These are phyloP conservation scores for Laticauda colubrina DNA, from an alignment of 2,113 vertebrate genomes.

Conservation along the genomic window DNA sequence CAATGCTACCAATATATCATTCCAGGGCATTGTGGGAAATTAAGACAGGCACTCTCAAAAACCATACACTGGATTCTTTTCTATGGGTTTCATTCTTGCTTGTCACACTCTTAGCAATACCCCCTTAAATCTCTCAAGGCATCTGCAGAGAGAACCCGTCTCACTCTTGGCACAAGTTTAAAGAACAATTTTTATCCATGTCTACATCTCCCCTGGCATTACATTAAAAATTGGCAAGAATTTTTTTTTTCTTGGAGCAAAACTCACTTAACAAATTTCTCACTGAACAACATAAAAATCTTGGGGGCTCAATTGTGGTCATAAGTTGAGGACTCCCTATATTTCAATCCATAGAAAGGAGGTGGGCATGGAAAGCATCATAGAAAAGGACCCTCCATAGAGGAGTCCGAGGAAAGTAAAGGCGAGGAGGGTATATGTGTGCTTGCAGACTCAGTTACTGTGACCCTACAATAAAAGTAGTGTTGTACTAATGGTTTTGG, in stretches of 20 bases:
- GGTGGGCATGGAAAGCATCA: not conserved
- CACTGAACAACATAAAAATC: not conserved
- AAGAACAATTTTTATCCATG: not conserved
- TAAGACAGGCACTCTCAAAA: not conserved
- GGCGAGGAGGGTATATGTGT: not conserved
- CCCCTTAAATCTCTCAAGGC: not conserved
- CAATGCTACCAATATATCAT: not conserved
- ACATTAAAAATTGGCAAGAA: not conserved
- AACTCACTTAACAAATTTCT: not conserved
- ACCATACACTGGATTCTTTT: not conserved
- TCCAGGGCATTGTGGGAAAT: not conserved
- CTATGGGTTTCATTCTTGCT: not conserved
- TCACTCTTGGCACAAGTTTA: not conserved
- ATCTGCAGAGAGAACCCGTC: not conserved
- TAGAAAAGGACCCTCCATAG: not conserved
- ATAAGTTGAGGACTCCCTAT: not conserved
- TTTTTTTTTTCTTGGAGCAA: not conserved
- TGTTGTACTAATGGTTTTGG: not conserved
- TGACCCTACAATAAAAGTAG: not conserved
- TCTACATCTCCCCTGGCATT: not conserved
- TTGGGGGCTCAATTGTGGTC: not conserved
- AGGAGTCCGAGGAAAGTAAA: not conserved
- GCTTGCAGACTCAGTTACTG: not conserved
- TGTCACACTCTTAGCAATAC: not conserved
- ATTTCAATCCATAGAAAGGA: not conserved